Evolutionary conservation across 2,113 vertebrate genomes (phyloP).

Genomic region (Cinclus mexicanus): DNA sequence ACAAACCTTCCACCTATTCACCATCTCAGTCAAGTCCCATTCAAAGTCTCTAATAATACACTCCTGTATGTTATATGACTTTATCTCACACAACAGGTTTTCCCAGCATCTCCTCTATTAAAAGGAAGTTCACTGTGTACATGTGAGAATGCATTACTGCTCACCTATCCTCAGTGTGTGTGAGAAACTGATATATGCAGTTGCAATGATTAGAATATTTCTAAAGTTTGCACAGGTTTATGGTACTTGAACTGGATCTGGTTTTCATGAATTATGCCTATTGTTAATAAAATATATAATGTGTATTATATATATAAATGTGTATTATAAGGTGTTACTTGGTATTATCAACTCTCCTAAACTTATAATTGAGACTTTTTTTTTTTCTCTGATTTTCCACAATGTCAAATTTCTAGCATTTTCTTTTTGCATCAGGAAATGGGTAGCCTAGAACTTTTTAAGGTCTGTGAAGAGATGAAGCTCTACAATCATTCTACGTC

Average conservation of each 20-base stretch:
- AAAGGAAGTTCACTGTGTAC: not conserved
- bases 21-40: not conserved
- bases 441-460: not conserved
- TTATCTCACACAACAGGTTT: slow-evolving; percentile 20
- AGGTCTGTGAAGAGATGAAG: not conserved
- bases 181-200: not conserved
- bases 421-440: not conserved
- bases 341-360: not conserved
- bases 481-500: not conserved
- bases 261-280: not conserved
- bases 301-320: not conserved
- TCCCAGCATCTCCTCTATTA: not conserved
- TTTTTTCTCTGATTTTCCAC: not conserved
- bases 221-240: not conserved
- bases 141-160: not conserved
- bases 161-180: not conserved
- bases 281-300: not conserved
- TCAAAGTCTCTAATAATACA: not conserved
- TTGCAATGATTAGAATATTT: not conserved
- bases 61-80: not conserved
- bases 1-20: not conserved
- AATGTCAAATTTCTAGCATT: not conserved
- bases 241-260: not conserved
- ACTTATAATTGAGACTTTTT: not conserved
- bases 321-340: not conserved